phyloP scores from a whole-genome alignment of 2,888 invertebrate genomes.

The Chouioia cunea region DNA sequence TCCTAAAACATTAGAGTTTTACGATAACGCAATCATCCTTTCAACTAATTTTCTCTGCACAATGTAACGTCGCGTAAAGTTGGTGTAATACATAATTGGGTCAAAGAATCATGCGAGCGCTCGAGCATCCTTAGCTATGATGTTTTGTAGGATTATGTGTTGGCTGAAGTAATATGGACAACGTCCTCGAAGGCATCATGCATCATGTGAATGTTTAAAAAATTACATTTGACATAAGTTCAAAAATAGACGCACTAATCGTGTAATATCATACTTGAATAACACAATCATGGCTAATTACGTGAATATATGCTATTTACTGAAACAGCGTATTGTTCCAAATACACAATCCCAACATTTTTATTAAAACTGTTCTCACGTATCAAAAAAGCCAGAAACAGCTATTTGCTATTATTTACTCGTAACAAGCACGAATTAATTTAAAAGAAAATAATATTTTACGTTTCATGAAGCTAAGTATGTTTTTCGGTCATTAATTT shows the following conservation, averaged over 20 bases:
- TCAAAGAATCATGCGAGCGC: conserved; percentile 10
- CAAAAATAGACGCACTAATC: conserved; percentile 5
- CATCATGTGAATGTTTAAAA: conserved; percentile 8
- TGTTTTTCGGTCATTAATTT: neutral
- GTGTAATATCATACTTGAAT: too few species aligned
- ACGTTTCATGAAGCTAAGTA: neutral
- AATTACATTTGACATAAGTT: conserved; percentile 17
- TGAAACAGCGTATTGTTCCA: too few species aligned
- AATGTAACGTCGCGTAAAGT: conserved; percentile 15
- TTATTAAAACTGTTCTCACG: too few species aligned
- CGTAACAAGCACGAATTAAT: neutral
- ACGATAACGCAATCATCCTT: conserved; percentile 10
- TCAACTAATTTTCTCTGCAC: conserved; percentile 22
- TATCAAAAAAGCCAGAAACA: too few species aligned
- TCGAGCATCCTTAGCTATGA: conserved; percentile 42
- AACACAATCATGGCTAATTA: too few species aligned
- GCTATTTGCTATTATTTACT: too few species aligned
- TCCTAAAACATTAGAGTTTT: conserved; percentile 8
- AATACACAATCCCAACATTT: too few species aligned
- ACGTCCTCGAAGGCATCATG: conserved; percentile 7
- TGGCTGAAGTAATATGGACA: conserved; percentile 52
- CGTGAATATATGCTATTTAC: too few species aligned
- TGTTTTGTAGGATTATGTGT: conserved; percentile 49
- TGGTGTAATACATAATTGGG: conserved; percentile 1
- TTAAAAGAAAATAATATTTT: neutral